Evolutionary conservation across 2,113 vertebrate genomes (phyloP), one percentile per base, ranked within the genome.

Genomic region (Suricata suricatta): DNA sequence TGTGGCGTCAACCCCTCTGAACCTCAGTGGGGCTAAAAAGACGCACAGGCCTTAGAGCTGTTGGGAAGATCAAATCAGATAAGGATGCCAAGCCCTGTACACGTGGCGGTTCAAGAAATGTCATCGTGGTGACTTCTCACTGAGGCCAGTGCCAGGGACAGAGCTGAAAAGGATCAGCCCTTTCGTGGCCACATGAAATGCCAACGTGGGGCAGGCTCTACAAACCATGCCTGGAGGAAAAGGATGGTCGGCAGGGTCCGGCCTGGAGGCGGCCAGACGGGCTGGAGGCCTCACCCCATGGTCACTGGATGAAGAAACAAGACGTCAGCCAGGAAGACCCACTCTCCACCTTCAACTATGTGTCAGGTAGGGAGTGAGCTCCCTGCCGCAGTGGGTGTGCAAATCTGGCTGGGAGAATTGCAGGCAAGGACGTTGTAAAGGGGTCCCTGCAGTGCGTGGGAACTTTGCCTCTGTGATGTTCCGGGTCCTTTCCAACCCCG

Each of bases 181-280:
- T 9, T 6, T n/a, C n/a, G 4, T 2, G 15, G 27, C 41, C n/a
- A 9, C 23, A 11, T 12, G 84, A 31, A 60, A 17, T 0, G 33
- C 21, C 3, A 31, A 19, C 6, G 10, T 0, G 4, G 50, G 33
- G 17, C 12, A 3, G 31, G 57, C 14, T 0, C 54, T 21, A 57
- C 47, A 33, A 2, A 1, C 11, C 2, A 0, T 0, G 1, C 6
- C 52, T 3, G 7, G 17, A 68, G 68, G 44, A n/a, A 27, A 17
- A 3, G 41, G 64, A 1, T 0, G 33, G 47, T 3, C 2, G 17
- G 21, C 16, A 19, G 60, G 1, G 44, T 66, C 3, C 0, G 14
- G 35, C 25, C 92, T 3, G 44, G 15, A 35, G 68, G 5, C 1
- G 5, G 27, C 6, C 52, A 2, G 80, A 52, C 25, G 2, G 31